These are phyloP conservation scores for Drosophila pegasa DNA, from an alignment of 2,888 invertebrate genomes.

Conservation along the genomic window DNA sequence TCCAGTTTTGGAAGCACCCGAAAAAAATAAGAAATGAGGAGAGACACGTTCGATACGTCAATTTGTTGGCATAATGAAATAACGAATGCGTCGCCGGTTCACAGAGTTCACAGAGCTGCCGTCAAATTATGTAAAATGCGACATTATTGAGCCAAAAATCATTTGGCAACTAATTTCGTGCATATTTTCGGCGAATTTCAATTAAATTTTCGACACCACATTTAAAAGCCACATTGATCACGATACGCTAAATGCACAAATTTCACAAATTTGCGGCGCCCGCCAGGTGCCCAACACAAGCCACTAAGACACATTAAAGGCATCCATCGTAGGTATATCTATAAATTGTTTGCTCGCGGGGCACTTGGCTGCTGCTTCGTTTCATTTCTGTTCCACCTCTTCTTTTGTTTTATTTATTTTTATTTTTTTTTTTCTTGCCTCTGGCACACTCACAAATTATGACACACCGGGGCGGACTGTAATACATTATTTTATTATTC, in stretches of 20 bases:
- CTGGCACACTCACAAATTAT: constrained; percentile 68
- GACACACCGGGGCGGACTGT: not conserved
- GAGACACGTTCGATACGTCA: constrained; percentile 30
- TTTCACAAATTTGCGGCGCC: constrained; percentile 35
- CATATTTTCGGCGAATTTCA: constrained; percentile 41
- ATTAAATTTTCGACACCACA: constrained; percentile 30
- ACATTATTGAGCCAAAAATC: constrained; percentile 53
- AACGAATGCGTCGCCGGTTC: constrained; percentile 56
- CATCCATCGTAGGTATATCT: constrained; percentile 18
- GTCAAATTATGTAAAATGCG: constrained; percentile 74
- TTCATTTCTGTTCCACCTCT: constrained; percentile 12
- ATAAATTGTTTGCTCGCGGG: constrained; percentile 41
- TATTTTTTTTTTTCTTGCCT: constrained; percentile 47
- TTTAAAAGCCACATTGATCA: constrained; percentile 56
- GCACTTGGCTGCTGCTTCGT: constrained; percentile 30
- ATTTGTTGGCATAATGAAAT: constrained; percentile 38
- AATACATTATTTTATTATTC: not conserved
- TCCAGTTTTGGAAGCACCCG: constrained; percentile 14
- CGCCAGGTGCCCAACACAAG: constrained; percentile 50
- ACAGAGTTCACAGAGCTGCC: constrained; percentile 65
- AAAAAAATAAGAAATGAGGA: not conserved
- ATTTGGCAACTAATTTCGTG: constrained; percentile 65
- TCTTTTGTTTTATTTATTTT: not conserved
- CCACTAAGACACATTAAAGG: constrained; percentile 60
- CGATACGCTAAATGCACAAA: constrained; percentile 36